Evolutionary conservation across 2,113 vertebrate genomes (phyloP).

Genomic region (Carollia perspicillata): DNA sequence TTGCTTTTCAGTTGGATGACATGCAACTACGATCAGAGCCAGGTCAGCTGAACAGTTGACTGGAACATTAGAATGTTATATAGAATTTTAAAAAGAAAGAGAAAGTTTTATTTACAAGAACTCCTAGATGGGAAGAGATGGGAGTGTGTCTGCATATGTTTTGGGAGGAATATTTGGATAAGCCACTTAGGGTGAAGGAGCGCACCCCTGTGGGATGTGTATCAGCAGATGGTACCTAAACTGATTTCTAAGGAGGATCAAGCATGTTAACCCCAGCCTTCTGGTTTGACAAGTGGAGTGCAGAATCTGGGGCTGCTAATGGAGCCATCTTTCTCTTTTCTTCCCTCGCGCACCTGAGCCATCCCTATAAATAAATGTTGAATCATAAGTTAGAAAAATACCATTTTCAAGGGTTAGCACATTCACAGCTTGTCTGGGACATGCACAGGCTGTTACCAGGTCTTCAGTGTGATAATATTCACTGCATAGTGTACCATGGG

Average conservation of each 20-base stretch:
- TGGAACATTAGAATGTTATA: not conserved
- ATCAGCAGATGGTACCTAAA: not conserved
- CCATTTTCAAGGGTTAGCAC: not conserved
- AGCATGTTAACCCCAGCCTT: not conserved
- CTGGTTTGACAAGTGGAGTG: not conserved
- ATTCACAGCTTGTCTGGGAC: not conserved
- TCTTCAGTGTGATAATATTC: not conserved
- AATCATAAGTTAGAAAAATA: not conserved
- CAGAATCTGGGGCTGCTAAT: not conserved
- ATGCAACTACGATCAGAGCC: not conserved
- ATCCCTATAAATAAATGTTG: not conserved
- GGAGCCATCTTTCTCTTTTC: not conserved
- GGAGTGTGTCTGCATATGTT: not conserved
- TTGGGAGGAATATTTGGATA: not conserved
- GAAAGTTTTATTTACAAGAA: not conserved
- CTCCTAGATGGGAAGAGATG: not conserved
- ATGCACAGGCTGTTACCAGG: not conserved
- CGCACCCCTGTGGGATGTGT: not conserved
- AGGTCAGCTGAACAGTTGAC: not conserved
- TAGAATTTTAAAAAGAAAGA: not conserved
- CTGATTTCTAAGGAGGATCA: not conserved
- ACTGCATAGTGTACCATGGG: not conserved
- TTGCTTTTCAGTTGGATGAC: not conserved
- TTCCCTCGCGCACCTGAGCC: not conserved
- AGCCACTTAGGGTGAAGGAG: not conserved